phyloP scores from a whole-genome alignment of 2,888 invertebrate species.

The Heliconius sara region DNA sequence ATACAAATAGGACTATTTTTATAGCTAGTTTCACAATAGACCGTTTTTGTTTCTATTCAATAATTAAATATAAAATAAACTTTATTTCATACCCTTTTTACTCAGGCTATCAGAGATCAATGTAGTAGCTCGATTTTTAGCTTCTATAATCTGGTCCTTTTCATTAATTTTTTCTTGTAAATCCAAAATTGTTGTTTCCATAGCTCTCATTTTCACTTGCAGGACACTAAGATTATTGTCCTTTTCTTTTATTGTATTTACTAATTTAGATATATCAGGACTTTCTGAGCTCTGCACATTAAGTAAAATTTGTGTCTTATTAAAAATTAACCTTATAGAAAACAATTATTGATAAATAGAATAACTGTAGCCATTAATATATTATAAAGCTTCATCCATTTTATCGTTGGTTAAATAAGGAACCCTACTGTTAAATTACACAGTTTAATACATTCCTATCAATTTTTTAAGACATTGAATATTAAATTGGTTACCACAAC shows the following conservation, averaged over 20 bases:
- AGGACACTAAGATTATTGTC: conserved; percentile 73
- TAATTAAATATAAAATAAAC: background rate
- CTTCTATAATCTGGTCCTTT: conserved; percentile 92
- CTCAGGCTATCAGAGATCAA: conserved; percentile 89
- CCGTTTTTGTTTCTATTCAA: background rate
- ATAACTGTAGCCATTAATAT: background rate
- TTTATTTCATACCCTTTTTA: conserved; percentile 78
- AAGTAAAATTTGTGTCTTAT: background rate
- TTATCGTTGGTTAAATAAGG: background rate
- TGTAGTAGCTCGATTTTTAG: conserved; percentile 90
- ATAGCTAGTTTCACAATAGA: too few relatives aligned
- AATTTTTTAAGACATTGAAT: too few relatives aligned
- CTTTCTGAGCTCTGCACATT: conserved; percentile 65
- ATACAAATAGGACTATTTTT: too few relatives aligned
- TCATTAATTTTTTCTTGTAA: conserved; percentile 92
- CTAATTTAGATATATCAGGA: conserved; percentile 80
- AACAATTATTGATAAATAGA: background rate
- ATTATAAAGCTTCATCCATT: background rate
- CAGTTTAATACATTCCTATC: too few relatives aligned
- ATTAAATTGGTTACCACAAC: too few relatives aligned
- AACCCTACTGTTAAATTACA: too few relatives aligned
- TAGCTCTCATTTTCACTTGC: conserved; percentile 82
- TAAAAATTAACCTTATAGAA: background rate
- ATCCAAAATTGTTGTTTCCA: conserved; percentile 91
- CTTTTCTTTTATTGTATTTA: conserved; percentile 85